These are phyloP conservation scores for Drosophila lacteicornis DNA, from an alignment of 1,140 invertebrate genomes.

Conservation along the genomic window DNA sequence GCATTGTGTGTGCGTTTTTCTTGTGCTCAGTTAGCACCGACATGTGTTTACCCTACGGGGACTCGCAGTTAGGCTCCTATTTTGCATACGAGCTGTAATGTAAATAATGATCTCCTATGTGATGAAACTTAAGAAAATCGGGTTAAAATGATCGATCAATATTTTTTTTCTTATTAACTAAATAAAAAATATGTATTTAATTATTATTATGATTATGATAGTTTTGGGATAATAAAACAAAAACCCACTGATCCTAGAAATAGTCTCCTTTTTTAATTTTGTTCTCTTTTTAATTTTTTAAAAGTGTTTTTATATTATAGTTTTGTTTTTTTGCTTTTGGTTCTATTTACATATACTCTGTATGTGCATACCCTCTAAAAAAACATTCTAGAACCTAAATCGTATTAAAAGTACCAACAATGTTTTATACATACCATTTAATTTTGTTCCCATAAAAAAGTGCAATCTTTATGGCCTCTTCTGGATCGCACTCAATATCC, in stretches of 20 bases:
- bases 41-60: slow-evolving; percentile 23
- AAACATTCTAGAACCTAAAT: no score
- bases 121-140: not conserved
- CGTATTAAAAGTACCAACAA: not conserved
- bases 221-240: not conserved
- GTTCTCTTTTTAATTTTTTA: no score
- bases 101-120: not conserved
- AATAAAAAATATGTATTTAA: no score
- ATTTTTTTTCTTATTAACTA: no score
- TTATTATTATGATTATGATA: no score
- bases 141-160: not conserved
- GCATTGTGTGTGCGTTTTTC: slow-evolving; percentile 67
- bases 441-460: slow-evolving; percentile 18
- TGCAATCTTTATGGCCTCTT: slow-evolving; percentile 26
- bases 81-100: not conserved
- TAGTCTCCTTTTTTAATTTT: not conserved
- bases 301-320: no score
- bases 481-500: slow-evolving; percentile 17
- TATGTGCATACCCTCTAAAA: no score
- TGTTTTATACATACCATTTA: not conserved
- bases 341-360: not conserved
- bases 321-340: not conserved
- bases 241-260: not conserved
- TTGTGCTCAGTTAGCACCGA: slow-evolving; percentile 38
- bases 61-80: no score